phyloP scores from a whole-genome alignment of 1,140 invertebrate genomes.

The Drosophila pandora region DNA sequence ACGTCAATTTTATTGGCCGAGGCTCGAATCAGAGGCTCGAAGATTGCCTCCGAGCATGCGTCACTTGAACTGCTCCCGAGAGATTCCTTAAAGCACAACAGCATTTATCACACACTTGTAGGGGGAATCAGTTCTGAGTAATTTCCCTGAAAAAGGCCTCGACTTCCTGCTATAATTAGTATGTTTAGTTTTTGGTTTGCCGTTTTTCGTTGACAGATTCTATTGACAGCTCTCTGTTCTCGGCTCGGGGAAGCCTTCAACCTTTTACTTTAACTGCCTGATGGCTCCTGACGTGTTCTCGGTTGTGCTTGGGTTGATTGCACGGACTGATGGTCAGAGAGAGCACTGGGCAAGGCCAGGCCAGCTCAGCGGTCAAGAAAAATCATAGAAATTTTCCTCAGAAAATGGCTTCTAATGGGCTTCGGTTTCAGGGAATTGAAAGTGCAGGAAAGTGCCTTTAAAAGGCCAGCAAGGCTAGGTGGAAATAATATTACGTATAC shows the following conservation, averaged over 20 bases:
- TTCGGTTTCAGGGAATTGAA: conserved; percentile 27
- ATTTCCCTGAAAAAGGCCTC: conserved; percentile 12
- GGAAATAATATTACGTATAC: conserved; percentile 10
- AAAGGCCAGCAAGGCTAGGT: neutral
- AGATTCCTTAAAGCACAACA: conserved; percentile 17
- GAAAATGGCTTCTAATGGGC: conserved; percentile 25
- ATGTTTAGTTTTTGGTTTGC: conserved; percentile 11
- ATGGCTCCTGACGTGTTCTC: conserved; percentile 9
- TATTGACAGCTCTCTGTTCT: conserved; percentile 49
- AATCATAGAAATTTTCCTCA: conserved; percentile 29
- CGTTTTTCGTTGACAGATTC: conserved; percentile 35
- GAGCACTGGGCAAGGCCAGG: conserved; percentile 35
- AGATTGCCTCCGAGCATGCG: neutral
- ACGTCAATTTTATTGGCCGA: conserved; percentile 47
- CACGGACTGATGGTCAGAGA: conserved; percentile 56
- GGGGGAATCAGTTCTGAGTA: conserved; percentile 50
- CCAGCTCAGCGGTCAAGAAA: conserved; percentile 33
- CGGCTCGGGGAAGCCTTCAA: conserved; percentile 14
- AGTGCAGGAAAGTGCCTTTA: neutral
- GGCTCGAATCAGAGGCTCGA: conserved; percentile 9
- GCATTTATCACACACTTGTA: conserved; percentile 42
- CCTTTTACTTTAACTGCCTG: conserved; percentile 11
- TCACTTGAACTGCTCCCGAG: conserved; percentile 17
- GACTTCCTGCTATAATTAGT: conserved; percentile 20
- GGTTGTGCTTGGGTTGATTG: conserved; percentile 63